Conservation (phyloP, 2,797 vertebrate species). For the Vultur gryphus region DNA sequence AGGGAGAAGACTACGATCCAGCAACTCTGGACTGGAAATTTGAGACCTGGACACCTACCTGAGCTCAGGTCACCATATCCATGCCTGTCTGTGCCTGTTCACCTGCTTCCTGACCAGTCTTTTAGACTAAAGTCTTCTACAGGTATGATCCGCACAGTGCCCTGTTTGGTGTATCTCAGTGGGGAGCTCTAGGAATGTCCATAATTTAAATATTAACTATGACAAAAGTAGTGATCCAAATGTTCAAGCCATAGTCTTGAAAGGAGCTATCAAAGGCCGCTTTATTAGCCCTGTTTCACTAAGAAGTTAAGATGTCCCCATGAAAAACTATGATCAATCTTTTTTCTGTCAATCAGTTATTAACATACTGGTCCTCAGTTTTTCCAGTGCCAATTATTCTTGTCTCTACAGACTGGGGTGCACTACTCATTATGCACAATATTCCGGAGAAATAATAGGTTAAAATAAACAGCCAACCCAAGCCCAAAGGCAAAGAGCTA, state of each 20-base stretch:
- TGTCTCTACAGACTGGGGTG: background rate
- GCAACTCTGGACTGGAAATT: background rate
- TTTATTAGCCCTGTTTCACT: background rate
- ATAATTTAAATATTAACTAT: background rate
- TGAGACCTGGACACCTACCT: background rate
- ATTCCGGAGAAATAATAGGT: background rate
- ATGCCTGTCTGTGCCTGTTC: background rate
- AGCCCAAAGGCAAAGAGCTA: slow-evolving; percentile 12
- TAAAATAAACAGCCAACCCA: slow-evolving; percentile 10
- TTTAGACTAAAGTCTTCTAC: background rate
- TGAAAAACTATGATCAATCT: background rate
- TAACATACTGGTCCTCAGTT: background rate
- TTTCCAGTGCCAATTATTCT: background rate
- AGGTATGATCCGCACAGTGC: background rate
- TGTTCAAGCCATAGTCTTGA: background rate
- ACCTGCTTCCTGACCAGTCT: background rate
- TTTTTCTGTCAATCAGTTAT: background rate
- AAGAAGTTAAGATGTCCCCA: background rate
- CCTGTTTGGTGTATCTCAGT: background rate
- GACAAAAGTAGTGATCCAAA: background rate
- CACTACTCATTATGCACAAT: background rate
- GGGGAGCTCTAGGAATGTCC: background rate
- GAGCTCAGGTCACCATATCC: background rate
- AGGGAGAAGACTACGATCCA: background rate
- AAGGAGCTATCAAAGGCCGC: background rate